These are phyloP conservation scores for Octonoba sinensis DNA, from an alignment of 2,888 invertebrate genomes.

Conservation along the genomic window DNA sequence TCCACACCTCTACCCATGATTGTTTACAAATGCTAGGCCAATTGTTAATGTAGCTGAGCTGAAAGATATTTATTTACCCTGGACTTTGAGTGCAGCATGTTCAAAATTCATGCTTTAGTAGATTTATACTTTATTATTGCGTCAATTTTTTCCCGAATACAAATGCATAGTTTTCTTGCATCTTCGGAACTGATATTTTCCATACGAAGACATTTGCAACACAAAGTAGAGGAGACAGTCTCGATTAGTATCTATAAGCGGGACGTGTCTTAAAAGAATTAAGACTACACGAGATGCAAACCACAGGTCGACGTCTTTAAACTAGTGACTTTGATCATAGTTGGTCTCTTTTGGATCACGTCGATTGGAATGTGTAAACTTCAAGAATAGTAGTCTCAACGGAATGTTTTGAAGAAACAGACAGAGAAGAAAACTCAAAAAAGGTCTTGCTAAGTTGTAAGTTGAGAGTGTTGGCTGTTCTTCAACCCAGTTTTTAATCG, in stretches of 20 bases:
- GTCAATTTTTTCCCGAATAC: no score
- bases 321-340: neutral
- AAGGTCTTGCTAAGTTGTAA: constrained; percentile 49
- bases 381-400: constrained; percentile 7
- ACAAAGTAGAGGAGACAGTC: no score
- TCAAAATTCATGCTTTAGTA: constrained; percentile 19
- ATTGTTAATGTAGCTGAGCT: neutral
- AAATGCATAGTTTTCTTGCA: no score
- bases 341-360: constrained; percentile 11
- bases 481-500: no score
- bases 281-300: no score
- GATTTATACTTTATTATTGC: constrained; percentile 49
- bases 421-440: constrained; percentile 5
- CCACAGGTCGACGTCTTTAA: no score
- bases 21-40: constrained; percentile 21
- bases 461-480: constrained; percentile 12
- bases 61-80: constrained; percentile 20
- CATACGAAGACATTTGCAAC: no score
- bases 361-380: constrained; percentile 20
- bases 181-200: no score
- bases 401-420: constrained; percentile 23
- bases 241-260: no score
- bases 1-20: neutral
- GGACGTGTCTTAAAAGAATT: no score
- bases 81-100: constrained; percentile 46